A percentile compares a stretch with the other conserved stretches of the same genome.
These are phyloP conservation scores for Procapra przewalskii DNA, from an alignment of 2,113 vertebrate genomes.

Conservation along the genomic window DNA sequence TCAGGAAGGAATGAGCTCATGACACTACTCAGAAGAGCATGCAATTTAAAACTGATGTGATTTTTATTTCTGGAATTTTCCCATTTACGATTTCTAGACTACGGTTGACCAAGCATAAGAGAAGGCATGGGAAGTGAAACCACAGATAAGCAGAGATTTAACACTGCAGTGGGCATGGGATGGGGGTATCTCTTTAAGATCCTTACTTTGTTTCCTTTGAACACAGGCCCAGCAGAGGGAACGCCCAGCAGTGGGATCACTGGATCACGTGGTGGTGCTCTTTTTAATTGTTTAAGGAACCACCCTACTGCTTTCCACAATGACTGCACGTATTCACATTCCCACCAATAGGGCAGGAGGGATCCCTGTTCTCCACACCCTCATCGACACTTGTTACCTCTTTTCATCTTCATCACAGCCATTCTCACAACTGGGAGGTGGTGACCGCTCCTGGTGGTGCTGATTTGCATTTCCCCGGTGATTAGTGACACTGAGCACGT, in stretches of 20 bases:
- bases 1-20: not conserved
- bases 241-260: not conserved
- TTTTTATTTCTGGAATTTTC: not conserved
- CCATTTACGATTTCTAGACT: not conserved
- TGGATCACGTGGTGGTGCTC: fast-evolving
- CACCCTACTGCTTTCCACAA: fast-evolving
- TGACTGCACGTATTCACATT: fast-evolving
- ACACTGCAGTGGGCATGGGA: not conserved
- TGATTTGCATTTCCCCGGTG: fast-evolving
- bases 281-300: not conserved
- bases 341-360: not conserved
- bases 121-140: not conserved
- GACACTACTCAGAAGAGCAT: not conserved
- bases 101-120: not conserved
- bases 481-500: fast-evolving
- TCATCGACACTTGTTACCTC: fast-evolving
- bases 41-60: not conserved
- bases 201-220: not conserved
- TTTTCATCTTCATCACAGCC: not conserved
- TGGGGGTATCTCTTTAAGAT: fast-evolving
- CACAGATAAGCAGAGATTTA: not conserved
- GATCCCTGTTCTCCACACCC: not conserved
- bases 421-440: fast-evolving
- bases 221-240: not conserved
- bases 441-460: fast-evolving